Base-by-base conservation (phyloP, 2,888 invertebrate species). In the Diabrotica balteata region DNA sequence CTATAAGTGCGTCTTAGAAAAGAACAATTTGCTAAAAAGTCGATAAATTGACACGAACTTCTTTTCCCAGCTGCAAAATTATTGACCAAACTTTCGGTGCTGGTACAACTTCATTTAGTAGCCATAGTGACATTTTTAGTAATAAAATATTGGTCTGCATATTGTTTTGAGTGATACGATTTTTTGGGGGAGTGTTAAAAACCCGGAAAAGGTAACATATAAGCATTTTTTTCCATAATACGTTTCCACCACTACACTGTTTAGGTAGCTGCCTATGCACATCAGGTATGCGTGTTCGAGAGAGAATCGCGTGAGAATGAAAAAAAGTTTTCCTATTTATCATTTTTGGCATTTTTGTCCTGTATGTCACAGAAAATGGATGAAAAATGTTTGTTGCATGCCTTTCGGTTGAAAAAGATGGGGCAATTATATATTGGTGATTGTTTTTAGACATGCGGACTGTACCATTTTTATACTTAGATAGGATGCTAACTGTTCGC, bases 181-280 rank as follows among this genome's bases (percentile, higher is more conserved):
- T 54, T 62, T 62, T 61, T 53, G 60, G 57, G 66, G 63, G 63
- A 59, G 65, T 66, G 69, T 57, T 54, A 58, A 63, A 66, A 63
- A 55, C 53, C 46, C n/a, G 42, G 44, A 46, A 59, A 66, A 69
- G 66, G 69, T 69, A 69, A 69, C 57, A 53, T 62, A 59, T 55
- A 59, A 32, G 32, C 42, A 53, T 58, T 69, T 69, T 65, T 65
- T 59, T 60, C 45, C 46, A 49, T 32, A 32, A 32, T 17, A 42
- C 54, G 11, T 42, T 53, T 51, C 10, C 53, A 53, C 46, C 8
- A 22, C 32, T 32, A 32, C 32, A 32, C 43, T 22, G 59, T 59
- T 59, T 43, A 43, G 51, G 7, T 51, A 51, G 59, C 43, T 60
- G 17, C 17, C 43, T 54, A 54, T 54, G 8, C 42, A 54, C 8